Conservation (phyloP, 2,888 invertebrate species). For the Elgonia sp. region DNA sequence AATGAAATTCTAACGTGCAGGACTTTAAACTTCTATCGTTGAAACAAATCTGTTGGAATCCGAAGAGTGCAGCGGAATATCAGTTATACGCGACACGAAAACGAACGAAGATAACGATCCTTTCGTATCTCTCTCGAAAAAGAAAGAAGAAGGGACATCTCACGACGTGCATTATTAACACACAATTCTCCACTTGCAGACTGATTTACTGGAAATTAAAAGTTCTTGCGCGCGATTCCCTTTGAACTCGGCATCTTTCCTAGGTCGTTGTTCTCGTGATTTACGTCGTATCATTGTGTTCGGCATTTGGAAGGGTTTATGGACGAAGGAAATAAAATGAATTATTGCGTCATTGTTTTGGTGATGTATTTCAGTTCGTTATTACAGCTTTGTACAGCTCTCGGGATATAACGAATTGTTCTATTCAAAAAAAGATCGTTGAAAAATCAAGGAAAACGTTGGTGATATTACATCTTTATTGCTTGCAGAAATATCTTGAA, state of each 20-base stretch:
- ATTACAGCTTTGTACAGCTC: slow-evolving; percentile 54
- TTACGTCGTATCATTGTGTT: slow-evolving; percentile 68
- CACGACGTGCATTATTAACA: slow-evolving; percentile 61
- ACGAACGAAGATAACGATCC: slow-evolving; percentile 49
- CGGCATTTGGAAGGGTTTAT: slow-evolving; percentile 63
- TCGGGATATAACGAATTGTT: slow-evolving; percentile 41
- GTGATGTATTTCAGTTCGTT: slow-evolving; percentile 64
- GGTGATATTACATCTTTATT: slow-evolving; percentile 8
- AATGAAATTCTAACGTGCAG: slow-evolving; percentile 33
- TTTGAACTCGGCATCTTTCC: slow-evolving; percentile 59
- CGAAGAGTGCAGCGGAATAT: slow-evolving; percentile 52
- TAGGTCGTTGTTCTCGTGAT: slow-evolving; percentile 59
- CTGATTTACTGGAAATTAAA: slow-evolving; percentile 71
- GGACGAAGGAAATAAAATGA: slow-evolving; percentile 68
- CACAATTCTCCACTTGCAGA: slow-evolving; percentile 32
- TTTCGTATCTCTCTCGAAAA: not conserved
- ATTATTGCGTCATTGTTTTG: slow-evolving; percentile 69
- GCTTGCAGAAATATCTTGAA: not conserved
- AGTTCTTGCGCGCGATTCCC: slow-evolving; percentile 56
- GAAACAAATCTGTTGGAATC: slow-evolving; percentile 71
- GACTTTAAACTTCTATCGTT: slow-evolving; percentile 68
- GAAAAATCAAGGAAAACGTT: slow-evolving; percentile 9
- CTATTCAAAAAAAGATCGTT: slow-evolving; percentile 7
- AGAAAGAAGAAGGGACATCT: slow-evolving; percentile 42
- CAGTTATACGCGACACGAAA: slow-evolving; percentile 59